Percentiles rank a stretch among this genome's conserved stretches.
Evolutionary conservation across 1,140 invertebrate genomes (phyloP).

Genomic region (Hermatobates lingyangjiaoensis): DNA sequence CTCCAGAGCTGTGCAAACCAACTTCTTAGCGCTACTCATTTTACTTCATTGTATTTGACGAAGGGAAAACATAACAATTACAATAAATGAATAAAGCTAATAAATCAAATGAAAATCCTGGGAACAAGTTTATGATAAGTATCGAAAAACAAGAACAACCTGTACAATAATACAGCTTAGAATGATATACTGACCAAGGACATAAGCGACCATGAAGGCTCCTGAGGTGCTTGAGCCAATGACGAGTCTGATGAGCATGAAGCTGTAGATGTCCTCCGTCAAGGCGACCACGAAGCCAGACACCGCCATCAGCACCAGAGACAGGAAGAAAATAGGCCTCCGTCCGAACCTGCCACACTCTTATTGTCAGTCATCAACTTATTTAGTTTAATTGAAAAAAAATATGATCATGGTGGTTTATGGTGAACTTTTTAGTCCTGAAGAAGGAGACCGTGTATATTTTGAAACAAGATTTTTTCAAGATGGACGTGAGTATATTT

Average conservation of each 20-base stretch:
- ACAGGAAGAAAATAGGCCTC: constrained; percentile 48
- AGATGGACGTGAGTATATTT: too few species aligned
- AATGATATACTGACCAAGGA: too few species aligned
- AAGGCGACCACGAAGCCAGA: constrained; percentile 41
- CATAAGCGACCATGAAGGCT: constrained; percentile 56
- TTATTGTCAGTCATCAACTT: too few species aligned
- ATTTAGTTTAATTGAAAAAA: too few species aligned
- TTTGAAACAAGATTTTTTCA: too few species aligned
- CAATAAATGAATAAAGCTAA: constrained; percentile 24
- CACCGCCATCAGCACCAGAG: constrained; percentile 44
- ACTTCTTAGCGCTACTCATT: too few species aligned
- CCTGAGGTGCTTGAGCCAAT: constrained; percentile 57
- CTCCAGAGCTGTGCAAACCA: constrained; percentile 56
- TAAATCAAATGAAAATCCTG: not conserved
- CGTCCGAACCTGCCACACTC: constrained; percentile 38
- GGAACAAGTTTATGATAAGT: too few species aligned
- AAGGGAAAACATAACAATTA: not conserved
- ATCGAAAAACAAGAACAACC: too few species aligned
- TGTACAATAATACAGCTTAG: too few species aligned
- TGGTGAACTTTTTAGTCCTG: too few species aligned
- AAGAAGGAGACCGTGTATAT: too few species aligned
- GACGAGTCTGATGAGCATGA: constrained; percentile 42
- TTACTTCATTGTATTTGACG: not conserved
- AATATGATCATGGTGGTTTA: too few species aligned
- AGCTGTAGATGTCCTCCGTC: constrained; percentile 45